Conservation (phyloP, 2,797 vertebrate species). For the Sternarchorhynchus goeldii region DNA sequence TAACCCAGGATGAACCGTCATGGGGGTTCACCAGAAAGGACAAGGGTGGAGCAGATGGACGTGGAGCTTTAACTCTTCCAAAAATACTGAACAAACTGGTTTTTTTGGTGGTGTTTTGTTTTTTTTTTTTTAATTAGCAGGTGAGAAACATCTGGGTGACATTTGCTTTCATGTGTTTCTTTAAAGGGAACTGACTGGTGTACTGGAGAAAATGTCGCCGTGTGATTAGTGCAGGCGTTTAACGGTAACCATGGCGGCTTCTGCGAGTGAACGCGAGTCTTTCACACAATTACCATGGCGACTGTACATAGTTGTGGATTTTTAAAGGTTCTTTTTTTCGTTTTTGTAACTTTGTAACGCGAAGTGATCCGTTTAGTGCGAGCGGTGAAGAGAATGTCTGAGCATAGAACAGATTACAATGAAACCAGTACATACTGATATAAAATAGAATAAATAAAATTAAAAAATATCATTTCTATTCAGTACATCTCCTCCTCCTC, state of each 20-base stretch:
- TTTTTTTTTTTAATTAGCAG: neutral
- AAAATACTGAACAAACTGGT: too few relatives aligned
- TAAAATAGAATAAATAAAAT: slow-evolving; percentile 99
- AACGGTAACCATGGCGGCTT: slow-evolving; percentile 19
- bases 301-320: slow-evolving; percentile 35
- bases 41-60: too few relatives aligned
- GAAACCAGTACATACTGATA: slow-evolving; percentile 87
- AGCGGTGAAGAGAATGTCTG: slow-evolving; percentile 53
- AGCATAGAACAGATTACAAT: slow-evolving; percentile 66
- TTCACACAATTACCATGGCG: neutral
- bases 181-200: neutral
- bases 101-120: too few relatives aligned
- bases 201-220: neutral
- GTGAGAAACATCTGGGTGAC: slow-evolving; percentile 8
- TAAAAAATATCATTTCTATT: slow-evolving; percentile 89
- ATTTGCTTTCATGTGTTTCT: neutral
- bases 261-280: neutral
- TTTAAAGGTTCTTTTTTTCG: slow-evolving; percentile 8
- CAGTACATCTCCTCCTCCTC: slow-evolving; percentile 69
- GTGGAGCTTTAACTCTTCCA: too few relatives aligned
- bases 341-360: neutral
- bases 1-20: too few relatives aligned
- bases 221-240: slow-evolving; percentile 16
- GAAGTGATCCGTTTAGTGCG: slow-evolving; percentile 24
- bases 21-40: too few relatives aligned